phyloP scores from a whole-genome alignment of 2,113 vertebrate species.

The Fregetta grallaria region DNA sequence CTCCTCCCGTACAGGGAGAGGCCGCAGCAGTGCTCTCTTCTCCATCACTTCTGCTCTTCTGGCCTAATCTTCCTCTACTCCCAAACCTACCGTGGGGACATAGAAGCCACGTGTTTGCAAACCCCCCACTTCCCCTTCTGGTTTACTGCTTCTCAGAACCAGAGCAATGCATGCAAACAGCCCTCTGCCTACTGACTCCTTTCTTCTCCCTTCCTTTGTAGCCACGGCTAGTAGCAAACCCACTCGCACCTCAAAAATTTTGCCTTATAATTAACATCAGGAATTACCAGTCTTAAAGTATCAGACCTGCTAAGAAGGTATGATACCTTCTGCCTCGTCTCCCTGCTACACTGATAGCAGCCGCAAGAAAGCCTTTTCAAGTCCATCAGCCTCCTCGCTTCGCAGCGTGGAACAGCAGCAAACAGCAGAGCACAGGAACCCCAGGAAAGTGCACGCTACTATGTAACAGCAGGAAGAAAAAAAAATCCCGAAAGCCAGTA shows the following conservation, averaged over 20 bases:
- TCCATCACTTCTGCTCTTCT: not conserved
- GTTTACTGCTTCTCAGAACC: not conserved
- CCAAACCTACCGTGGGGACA: rapidly evolving
- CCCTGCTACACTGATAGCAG: not conserved
- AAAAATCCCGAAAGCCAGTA: not conserved
- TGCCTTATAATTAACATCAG: not conserved
- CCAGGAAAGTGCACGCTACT: not conserved
- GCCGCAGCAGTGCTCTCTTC: not conserved
- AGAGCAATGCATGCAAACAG: not conserved
- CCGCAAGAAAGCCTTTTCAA: not conserved
- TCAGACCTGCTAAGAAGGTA: conserved; percentile 4
- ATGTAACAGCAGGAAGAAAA: not conserved
- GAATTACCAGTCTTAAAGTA: not conserved
- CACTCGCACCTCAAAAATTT: not conserved
- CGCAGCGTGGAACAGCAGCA: not conserved
- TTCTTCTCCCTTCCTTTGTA: not conserved
- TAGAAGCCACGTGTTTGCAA: rapidly evolving
- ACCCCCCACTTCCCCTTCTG: not conserved
- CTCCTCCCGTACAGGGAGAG: not conserved
- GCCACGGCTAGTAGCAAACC: not conserved
- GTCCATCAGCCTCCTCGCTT: not conserved
- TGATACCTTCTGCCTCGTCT: not conserved
- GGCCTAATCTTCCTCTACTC: not conserved
- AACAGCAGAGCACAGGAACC: not conserved
- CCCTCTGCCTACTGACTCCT: not conserved